Evolutionary conservation across 2,888 invertebrate species (phyloP).

Genomic region (Leptinotarsa rubiginosa): DNA sequence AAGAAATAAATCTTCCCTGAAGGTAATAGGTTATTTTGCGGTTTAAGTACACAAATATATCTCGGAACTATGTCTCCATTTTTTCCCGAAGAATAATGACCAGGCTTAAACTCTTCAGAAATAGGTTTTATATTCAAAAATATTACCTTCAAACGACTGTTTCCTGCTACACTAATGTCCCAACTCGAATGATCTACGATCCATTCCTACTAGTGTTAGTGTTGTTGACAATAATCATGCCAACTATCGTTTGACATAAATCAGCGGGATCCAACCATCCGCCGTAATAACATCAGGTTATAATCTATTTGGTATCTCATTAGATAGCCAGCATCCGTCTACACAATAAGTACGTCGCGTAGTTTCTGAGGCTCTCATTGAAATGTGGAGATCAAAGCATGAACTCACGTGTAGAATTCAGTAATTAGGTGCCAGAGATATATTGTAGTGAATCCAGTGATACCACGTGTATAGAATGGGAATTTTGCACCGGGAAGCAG

Average conservation of each 20-base stretch:
- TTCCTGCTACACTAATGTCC: neutral
- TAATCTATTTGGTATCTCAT: constrained; percentile 25
- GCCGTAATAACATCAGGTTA: constrained; percentile 9
- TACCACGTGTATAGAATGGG: neutral
- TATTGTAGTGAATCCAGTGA: neutral
- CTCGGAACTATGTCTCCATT: no score
- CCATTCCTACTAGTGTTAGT: neutral
- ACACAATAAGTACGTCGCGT: constrained; percentile 21
- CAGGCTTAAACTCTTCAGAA: neutral
- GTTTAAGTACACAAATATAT: no score
- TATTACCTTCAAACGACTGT: neutral
- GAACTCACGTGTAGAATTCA: neutral
- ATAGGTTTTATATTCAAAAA: neutral
- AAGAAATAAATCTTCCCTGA: no score
- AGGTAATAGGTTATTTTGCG: no score
- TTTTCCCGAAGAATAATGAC: no score
- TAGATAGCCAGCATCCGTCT: constrained; percentile 18
- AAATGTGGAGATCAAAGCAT: constrained; percentile 24
- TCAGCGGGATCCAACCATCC: neutral
- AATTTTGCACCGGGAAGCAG: neutral
- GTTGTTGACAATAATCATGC: neutral
- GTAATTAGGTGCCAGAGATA: constrained; percentile 14
- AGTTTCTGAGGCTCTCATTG: constrained; percentile 8
- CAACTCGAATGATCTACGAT: neutral
- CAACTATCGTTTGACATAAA: constrained; percentile 1